These are phyloP conservation scores for Paratilapia polleni DNA, from an alignment of 2,113 vertebrate species.

Conservation along the genomic window DNA sequence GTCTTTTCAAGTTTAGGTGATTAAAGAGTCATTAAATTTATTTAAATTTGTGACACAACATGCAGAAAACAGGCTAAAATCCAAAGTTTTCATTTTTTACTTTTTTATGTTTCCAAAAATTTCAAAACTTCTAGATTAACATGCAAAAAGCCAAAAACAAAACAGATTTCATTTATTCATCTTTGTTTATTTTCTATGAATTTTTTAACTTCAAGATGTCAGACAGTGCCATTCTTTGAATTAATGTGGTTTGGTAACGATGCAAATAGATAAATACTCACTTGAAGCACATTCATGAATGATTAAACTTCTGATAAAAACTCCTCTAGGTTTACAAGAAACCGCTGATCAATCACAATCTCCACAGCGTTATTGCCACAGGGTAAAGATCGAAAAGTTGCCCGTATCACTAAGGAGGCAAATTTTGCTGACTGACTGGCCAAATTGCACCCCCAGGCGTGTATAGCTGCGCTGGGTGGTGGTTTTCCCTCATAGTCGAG, in stretches of 20 bases:
- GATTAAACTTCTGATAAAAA: background rate
- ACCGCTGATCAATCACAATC: background rate
- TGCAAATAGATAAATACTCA: background rate
- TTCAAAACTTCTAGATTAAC: too few species aligned
- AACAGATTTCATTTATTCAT: too few species aligned
- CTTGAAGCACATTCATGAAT: background rate
- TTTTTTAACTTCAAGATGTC: background rate
- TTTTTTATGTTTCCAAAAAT: too few species aligned
- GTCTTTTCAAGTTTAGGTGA: too few species aligned
- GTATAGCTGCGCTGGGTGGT: background rate
- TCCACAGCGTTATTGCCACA: background rate
- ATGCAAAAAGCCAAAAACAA: too few species aligned
- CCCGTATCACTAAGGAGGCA: too few species aligned
- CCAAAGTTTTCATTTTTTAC: too few species aligned
- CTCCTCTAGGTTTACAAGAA: background rate
- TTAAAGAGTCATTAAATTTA: too few species aligned
- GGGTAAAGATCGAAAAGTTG: background rate
- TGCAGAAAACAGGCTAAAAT: too few species aligned
- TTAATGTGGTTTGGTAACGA: background rate
- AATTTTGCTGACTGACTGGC: background rate
- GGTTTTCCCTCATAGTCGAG: too few species aligned
- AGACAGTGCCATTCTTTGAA: background rate
- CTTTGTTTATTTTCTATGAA: too few species aligned
- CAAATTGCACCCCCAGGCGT: background rate
- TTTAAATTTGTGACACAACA: too few species aligned